These are phyloP conservation scores for Liodrosophila aerea DNA, from an alignment of 2,888 invertebrate genomes.

Conservation along the genomic window DNA sequence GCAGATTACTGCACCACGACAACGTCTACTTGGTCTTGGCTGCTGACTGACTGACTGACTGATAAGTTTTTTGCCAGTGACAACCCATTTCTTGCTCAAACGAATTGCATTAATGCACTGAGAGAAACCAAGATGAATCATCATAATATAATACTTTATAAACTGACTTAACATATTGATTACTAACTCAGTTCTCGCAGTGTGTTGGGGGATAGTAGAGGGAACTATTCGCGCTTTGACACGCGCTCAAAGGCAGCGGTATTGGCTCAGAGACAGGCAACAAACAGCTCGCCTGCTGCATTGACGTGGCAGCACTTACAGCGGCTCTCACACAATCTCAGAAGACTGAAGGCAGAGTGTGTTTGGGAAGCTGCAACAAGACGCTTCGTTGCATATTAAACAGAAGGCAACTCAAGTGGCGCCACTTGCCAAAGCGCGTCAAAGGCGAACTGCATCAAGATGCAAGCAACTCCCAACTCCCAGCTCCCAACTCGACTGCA, in stretches of 20 bases:
- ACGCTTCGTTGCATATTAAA: slow-evolving; percentile 59
- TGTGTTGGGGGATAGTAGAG: slow-evolving; percentile 4
- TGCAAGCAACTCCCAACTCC: slow-evolving; percentile 7
- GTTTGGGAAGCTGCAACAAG: slow-evolving; percentile 7
- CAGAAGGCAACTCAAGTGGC: slow-evolving; percentile 50
- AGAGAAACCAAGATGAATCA: no score
- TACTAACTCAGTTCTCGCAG: no score
- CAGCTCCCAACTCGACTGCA: slow-evolving; percentile 6
- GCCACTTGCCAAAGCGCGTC: slow-evolving; percentile 33
- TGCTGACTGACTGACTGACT: slow-evolving; percentile 25
- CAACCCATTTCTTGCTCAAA: slow-evolving; percentile 37
- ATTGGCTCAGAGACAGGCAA: slow-evolving; percentile 17
- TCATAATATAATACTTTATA: no score
- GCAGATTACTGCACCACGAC: no score
- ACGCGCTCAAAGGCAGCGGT: slow-evolving; percentile 53
- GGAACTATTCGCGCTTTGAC: slow-evolving; percentile 59
- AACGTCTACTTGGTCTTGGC: neutral
- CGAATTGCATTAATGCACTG: slow-evolving; percentile 35
- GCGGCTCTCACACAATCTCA: neutral
- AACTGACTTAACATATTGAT: no score
- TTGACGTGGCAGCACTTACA: slow-evolving; percentile 27
- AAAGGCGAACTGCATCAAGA: slow-evolving; percentile 30
- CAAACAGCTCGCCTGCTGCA: slow-evolving; percentile 32
- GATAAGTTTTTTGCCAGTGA: slow-evolving; percentile 46
- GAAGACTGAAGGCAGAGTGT: no score